Conservation (phyloP, 1,140 invertebrate species). For the Penaeus vannamei region DNA sequence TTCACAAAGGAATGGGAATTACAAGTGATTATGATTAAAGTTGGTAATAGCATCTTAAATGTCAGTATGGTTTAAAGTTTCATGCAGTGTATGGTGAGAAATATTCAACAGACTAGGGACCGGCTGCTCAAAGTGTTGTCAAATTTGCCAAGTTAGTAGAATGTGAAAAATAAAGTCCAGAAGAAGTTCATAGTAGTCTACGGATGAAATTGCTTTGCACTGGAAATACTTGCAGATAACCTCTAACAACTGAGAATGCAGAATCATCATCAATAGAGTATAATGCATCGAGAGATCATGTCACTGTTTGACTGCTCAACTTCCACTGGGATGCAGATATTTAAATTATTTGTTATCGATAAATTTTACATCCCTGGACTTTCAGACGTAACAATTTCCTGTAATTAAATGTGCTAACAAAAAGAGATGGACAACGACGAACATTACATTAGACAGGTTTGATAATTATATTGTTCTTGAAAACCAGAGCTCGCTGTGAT, state of each 20-base stretch:
- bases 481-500: not conserved
- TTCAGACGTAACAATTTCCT: not conserved
- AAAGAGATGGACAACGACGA: not conserved
- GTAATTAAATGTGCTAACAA: not conserved
- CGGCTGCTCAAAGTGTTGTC: slow-evolving; percentile 66
- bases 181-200: slow-evolving; percentile 5
- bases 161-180: slow-evolving; percentile 20
- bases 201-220: slow-evolving; percentile 68
- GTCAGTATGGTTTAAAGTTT: slow-evolving; percentile 47
- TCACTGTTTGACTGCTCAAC: not conserved
- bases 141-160: slow-evolving; percentile 35
- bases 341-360: not conserved
- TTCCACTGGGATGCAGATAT: not conserved
- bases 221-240: not conserved
- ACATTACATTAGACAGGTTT: not conserved
- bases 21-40: not conserved
- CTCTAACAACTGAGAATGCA: not conserved
- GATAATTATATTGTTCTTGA: not conserved
- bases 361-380: not conserved
- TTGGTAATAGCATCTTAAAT: slow-evolving; percentile 24
- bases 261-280: not conserved
- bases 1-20: not conserved
- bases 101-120: slow-evolving; percentile 70
- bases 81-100: slow-evolving; percentile 53
- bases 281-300: not conserved